These are phyloP conservation scores for Schizaphis graminum DNA, from an alignment of 2,888 invertebrate species.

Conservation along the genomic window DNA sequence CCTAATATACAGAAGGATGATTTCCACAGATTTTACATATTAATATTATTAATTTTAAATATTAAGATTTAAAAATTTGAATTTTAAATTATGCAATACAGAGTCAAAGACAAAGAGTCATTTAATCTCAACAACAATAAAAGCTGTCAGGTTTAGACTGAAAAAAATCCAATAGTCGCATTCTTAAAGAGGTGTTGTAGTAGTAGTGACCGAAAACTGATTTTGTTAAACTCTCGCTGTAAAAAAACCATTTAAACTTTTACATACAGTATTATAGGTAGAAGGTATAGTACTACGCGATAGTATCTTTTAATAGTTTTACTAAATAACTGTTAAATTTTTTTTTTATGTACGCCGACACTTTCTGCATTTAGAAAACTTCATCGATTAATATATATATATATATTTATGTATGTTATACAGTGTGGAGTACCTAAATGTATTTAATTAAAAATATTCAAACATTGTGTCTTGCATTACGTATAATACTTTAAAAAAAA, in stretches of 20 bases:
- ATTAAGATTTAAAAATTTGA: background rate
- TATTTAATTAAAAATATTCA: background rate
- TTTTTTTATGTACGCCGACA: background rate
- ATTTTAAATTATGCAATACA: background rate
- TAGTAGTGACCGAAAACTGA: constrained; percentile 9
- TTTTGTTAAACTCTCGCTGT: background rate
- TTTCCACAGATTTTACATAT: background rate
- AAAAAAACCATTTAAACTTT: background rate
- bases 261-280: background rate
- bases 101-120: background rate
- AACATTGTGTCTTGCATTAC: background rate
- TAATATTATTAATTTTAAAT: background rate
- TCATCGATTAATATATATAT: background rate
- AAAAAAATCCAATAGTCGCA: background rate
- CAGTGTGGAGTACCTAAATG: background rate
- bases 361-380: background rate
- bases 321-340: background rate
- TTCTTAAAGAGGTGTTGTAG: background rate
- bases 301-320: background rate
- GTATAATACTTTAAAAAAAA: background rate
- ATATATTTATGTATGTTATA: background rate
- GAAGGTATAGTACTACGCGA: background rate
- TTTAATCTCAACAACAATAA: constrained; percentile 16
- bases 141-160: constrained; percentile 1
- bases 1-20: background rate